Evolutionary conservation across 2,888 invertebrate species (phyloP).

Genomic region (Synanthedon myopaeformis): DNA sequence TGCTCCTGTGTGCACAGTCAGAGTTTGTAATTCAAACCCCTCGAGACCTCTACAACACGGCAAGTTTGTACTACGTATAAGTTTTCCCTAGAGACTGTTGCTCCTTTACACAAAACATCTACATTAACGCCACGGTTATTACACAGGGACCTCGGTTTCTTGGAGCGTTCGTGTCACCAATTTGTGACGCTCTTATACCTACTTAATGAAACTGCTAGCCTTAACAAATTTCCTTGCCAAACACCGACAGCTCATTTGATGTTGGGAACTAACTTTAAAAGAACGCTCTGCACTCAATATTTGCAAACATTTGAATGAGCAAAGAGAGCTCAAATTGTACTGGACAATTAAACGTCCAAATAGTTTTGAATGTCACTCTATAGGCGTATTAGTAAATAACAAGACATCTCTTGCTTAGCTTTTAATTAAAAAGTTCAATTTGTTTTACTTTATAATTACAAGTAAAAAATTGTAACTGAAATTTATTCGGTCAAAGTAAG

Average conservation of each 20-base stretch:
- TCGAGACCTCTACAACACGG: too few species aligned
- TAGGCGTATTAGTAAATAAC: too few species aligned
- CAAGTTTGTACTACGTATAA: not conserved
- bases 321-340: not conserved
- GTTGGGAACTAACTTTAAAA: not conserved
- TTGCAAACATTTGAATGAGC: not conserved
- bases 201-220: constrained; percentile 2
- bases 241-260: constrained; percentile 2
- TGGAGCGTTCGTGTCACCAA: constrained; percentile 4
- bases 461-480: too few species aligned
- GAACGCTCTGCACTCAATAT: not conserved
- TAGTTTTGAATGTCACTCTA: too few species aligned
- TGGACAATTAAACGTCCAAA: not conserved
- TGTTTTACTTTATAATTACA: too few species aligned
- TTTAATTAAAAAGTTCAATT: too few species aligned
- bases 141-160: not conserved
- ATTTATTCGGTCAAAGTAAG: too few species aligned
- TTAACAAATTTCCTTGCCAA: constrained; percentile 4
- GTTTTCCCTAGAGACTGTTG: not conserved
- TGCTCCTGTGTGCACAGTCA: too few species aligned
- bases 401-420: too few species aligned
- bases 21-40: too few species aligned
- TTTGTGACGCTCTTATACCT: constrained; percentile 7
- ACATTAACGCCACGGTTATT: not conserved
- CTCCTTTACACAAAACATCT: not conserved